Percentiles rank a stretch among this genome's conserved stretches.
These are phyloP conservation scores for Meteorus sp. DNA, from an alignment of 1,140 invertebrate species.

Conservation along the genomic window DNA sequence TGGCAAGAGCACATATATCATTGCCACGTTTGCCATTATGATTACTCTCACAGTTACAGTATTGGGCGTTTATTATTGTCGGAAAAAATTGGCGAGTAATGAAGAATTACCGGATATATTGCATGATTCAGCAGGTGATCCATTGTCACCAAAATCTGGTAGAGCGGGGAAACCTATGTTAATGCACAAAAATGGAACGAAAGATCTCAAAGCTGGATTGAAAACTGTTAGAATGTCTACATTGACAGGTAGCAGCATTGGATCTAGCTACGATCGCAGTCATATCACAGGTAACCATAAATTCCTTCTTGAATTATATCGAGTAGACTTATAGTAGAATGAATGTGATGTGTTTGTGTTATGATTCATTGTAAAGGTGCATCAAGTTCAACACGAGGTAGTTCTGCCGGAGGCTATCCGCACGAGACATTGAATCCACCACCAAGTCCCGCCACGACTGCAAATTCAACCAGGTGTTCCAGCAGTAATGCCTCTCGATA, in stretches of 20 bases:
- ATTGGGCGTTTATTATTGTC: constrained; percentile 53
- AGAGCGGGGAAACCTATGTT: constrained; percentile 49
- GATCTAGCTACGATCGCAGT: constrained; percentile 74
- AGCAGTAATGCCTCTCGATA: constrained; percentile 64
- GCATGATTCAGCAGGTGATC: constrained; percentile 66
- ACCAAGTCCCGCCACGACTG: constrained; percentile 81
- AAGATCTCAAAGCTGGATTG: constrained; percentile 56
- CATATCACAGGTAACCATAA: constrained; percentile 68
- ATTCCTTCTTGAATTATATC: too few relatives aligned
- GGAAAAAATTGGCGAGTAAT: constrained; percentile 55
- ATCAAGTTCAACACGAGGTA: constrained; percentile 73
- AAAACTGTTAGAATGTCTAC: constrained; percentile 70
- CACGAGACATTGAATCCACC: constrained; percentile 86
- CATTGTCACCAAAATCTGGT: constrained; percentile 59
- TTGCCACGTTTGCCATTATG: constrained; percentile 52
- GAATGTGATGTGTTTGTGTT: too few relatives aligned
- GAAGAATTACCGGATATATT: constrained; percentile 57
- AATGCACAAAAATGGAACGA: constrained; percentile 54
- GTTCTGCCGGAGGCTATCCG: constrained; percentile 67
- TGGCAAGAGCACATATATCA: constrained; percentile 58
- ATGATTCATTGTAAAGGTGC: constrained; percentile 60
- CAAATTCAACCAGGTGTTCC: constrained; percentile 60
- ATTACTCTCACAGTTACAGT: constrained; percentile 56
- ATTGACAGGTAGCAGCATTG: constrained; percentile 64
- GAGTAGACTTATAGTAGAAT: too few relatives aligned